These are phyloP conservation scores for Regulus satrapa DNA, from an alignment of 2,113 vertebrate species.

Conservation along the genomic window DNA sequence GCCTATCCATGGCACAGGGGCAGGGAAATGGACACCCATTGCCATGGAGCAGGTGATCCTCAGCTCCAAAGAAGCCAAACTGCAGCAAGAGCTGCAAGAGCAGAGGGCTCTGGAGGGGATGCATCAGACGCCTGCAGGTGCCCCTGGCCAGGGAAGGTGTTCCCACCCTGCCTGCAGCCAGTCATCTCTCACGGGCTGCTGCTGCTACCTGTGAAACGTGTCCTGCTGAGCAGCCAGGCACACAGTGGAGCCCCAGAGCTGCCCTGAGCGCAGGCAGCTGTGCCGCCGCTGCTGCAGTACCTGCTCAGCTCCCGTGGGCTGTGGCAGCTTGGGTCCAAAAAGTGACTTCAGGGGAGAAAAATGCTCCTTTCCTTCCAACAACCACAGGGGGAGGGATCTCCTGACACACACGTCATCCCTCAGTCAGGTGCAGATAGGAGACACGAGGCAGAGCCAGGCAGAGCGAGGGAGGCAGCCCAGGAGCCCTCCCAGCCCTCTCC, in stretches of 20 bases:
- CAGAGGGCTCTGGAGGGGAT: not conserved
- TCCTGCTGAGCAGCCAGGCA: not conserved
- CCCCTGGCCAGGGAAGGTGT: not conserved
- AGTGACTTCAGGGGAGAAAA: slow-evolving; percentile 19
- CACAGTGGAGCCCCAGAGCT: not conserved
- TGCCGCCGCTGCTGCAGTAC: not conserved
- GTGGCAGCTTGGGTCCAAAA: fast-evolving
- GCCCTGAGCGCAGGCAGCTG: not conserved
- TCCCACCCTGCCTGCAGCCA: not conserved
- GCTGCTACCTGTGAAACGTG: not conserved
- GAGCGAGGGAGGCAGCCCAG: fast-evolving
- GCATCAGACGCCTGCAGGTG: fast-evolving
- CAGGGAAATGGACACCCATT: not conserved
- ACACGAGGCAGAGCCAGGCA: not conserved
- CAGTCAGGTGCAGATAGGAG: not conserved
- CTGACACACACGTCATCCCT: not conserved
- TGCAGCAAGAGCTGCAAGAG: not conserved
- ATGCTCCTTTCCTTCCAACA: slow-evolving; percentile 16
- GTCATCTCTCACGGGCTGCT: not conserved
- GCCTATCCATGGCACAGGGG: not conserved
- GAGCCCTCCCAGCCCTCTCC: not conserved
- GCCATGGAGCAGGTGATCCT: not conserved
- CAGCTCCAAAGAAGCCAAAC: not conserved
- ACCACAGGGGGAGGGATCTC: not conserved
- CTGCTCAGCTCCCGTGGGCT: not conserved